Base-by-base conservation (phyloP, 1,140 invertebrate species). In the Argopecten irradians region DNA sequence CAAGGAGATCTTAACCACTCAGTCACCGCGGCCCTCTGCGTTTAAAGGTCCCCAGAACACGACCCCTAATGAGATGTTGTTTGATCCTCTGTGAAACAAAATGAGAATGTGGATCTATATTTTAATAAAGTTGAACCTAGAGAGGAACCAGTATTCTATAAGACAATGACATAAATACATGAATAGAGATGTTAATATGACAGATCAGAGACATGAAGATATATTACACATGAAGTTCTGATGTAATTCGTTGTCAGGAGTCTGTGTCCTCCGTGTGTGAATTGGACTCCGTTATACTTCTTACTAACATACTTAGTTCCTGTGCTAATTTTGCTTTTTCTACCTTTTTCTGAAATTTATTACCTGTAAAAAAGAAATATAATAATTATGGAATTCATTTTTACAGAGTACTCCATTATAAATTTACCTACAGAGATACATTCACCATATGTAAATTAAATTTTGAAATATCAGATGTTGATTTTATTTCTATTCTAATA, bases 271-370 rank as follows among this genome's bases (percentile, higher is more conserved):
- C 34, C 8, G 36, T 39, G n/a, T 84, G 83, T 14, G 34, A 35
- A 84, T 84, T 34, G 11, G 36, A 39, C n/a, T 39, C 36, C 32
- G 86, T 87, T 83, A 87, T 39, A 28, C 36, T 43, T 41, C 83
- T 87, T 39, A 87, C 86, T 39, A 87, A 33, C 32, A 83, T 16
- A 87, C 86, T 83, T 0, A 87, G 82, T 39, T 87, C 55, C n/a
- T 87, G 86, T 32, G 86, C 86, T 16, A 87, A 83, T 32, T 87
- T 87, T 19, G 36, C 41, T 84, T 87, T 87, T 41, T 87, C 86
- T 36, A 87, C 86, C 41, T 87, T 87, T 83, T 82, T 87, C 41
- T 87, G 71, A 84, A 87, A 87, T 34, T 87, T 83, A 39, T 41
- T 83, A 39, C 86, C 86, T 87, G 39, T 1, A 87, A 43, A 28